Percentiles rank a stretch among this genome's conserved stretches.
These are phyloP conservation scores for Cottus gobio DNA, from an alignment of 2,113 vertebrate genomes.

Conservation along the genomic window DNA sequence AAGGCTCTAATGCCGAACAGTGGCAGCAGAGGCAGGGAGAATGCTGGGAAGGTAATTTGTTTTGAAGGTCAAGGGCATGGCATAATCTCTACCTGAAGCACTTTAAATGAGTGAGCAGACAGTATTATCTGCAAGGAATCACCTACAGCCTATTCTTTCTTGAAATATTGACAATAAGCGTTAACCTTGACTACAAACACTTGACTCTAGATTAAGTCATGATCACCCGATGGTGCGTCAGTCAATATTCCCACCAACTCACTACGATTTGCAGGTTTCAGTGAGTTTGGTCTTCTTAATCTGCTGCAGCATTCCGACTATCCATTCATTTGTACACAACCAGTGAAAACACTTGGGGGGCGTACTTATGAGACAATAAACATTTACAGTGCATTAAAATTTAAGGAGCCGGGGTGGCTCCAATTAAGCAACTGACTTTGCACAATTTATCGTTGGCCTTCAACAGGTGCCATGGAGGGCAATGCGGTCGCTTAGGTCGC, in stretches of 20 bases:
- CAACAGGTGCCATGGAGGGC: background rate
- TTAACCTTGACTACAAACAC: slow-evolving; percentile 59
- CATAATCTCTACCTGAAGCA: slow-evolving; percentile 36
- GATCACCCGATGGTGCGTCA: slow-evolving; percentile 5
- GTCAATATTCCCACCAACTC: slow-evolving; percentile 7
- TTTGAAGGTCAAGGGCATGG: slow-evolving; percentile 50
- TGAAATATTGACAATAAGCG: slow-evolving; percentile 9
- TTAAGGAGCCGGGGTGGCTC: slow-evolving; percentile 16
- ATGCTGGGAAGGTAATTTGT: slow-evolving; percentile 39
- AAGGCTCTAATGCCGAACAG: slow-evolving; percentile 11
- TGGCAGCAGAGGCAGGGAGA: slow-evolving; percentile 3
- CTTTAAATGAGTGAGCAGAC: slow-evolving; percentile 57
- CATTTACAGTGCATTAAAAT: slow-evolving; percentile 46
- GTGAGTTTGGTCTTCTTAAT: background rate
- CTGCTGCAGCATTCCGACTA: background rate
- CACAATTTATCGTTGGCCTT: slow-evolving; percentile 10
- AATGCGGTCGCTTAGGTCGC: background rate
- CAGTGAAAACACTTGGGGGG: slow-evolving; percentile 31
- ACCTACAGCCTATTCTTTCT: background rate
- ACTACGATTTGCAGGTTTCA: background rate
- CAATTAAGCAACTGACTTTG: slow-evolving; percentile 20
- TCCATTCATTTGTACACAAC: slow-evolving; percentile 21
- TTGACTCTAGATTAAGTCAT: slow-evolving; percentile 26
- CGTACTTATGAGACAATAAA: slow-evolving; percentile 47
- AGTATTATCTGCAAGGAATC: slow-evolving; percentile 28